phyloP scores from a whole-genome alignment of 2,113 vertebrate genomes.

The Leptodactylus fuscus region DNA sequence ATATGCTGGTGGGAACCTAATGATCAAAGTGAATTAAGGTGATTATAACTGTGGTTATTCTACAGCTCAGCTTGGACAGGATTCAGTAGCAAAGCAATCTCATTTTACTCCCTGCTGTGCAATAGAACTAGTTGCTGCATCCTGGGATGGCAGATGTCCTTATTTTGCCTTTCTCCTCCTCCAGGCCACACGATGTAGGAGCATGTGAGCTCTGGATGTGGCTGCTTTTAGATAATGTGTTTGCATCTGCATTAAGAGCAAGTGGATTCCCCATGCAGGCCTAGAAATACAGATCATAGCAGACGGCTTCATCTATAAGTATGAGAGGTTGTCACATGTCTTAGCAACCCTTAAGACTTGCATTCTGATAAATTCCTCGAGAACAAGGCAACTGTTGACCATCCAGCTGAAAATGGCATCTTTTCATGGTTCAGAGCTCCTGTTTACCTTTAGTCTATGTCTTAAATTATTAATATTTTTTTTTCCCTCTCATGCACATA shows the following conservation, averaged over 20 bases:
- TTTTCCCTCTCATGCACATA: background rate
- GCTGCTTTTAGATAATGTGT: background rate
- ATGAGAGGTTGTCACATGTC: background rate
- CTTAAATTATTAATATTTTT: background rate
- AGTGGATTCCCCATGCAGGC: background rate
- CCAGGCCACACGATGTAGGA: background rate
- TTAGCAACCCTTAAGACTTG: background rate
- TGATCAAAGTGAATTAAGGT: slow-evolving; percentile 58
- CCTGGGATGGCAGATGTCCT: slow-evolving; percentile 53
- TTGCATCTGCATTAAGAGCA: background rate
- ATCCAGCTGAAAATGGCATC: background rate
- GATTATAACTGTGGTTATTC: slow-evolving; percentile 42
- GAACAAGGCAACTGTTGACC: background rate
- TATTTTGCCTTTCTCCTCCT: slow-evolving; percentile 24
- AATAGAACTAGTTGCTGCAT: slow-evolving; percentile 18
- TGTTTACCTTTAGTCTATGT: background rate
- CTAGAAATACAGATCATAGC: background rate
- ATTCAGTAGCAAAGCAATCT: slow-evolving; percentile 45
- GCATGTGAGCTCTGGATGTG: background rate
- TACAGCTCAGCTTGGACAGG: slow-evolving; percentile 20
- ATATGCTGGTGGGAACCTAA: slow-evolving; percentile 46
- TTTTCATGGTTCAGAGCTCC: background rate
- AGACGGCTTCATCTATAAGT: background rate
- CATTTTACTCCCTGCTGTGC: slow-evolving; percentile 49
- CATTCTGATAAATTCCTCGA: background rate